Base-by-base conservation (phyloP, 2,797 vertebrate species). In the Vespertilio murinus region DNA sequence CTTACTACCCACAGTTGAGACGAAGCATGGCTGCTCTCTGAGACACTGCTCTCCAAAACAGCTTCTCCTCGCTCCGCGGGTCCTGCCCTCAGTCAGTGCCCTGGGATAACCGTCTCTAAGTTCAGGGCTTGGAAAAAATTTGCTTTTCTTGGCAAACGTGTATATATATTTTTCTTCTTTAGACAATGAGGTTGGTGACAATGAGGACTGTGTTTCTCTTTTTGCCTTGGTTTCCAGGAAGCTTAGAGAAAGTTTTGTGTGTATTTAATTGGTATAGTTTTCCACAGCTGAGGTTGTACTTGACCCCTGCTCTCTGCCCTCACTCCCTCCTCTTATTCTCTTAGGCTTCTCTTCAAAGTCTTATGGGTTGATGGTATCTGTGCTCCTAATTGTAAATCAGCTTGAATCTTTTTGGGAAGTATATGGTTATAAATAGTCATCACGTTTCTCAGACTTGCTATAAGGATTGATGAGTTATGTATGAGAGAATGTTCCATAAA, bases 181-280 rank as follows among this genome's bases (percentile, higher is more conserved):
- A 75, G 88, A 91, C 77, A 75, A 61, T 42, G 25, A 52, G 42
- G 25, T 35, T 35, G 45, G 13, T 42, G 77, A 75, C 77, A 8
- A 52, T 45, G 18, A 87, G 40, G 49, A 30, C 5, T 52, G 75
- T 71, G 38, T 69, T 88, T 47, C 84, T 40, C 69, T 69, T 38
- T 81, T 69, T 61, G 69, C 83, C 70, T 69, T n/a, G 78, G 70
- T 88, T 83, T 92, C 90, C 90, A 64, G 78, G 90, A 92, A 83
- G 90, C 71, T 38, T 40, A 28, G 42, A 61, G 77, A 70, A 67
- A 35, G 89, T 45, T 45, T 17, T 20, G 4, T 75, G 30, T 18
- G 52, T 20, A 42, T 45, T 70, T 16, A 35, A 22, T 2, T 25
- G 35, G 35, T 25, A 5, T 20, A 20, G 52, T 83, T 88, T 75